A percentile compares a stretch with the other conserved stretches of the same genome.
Evolutionary conservation across 2,888 invertebrate genomes (phyloP).

Genomic region (Eilema sororculum): DNA sequence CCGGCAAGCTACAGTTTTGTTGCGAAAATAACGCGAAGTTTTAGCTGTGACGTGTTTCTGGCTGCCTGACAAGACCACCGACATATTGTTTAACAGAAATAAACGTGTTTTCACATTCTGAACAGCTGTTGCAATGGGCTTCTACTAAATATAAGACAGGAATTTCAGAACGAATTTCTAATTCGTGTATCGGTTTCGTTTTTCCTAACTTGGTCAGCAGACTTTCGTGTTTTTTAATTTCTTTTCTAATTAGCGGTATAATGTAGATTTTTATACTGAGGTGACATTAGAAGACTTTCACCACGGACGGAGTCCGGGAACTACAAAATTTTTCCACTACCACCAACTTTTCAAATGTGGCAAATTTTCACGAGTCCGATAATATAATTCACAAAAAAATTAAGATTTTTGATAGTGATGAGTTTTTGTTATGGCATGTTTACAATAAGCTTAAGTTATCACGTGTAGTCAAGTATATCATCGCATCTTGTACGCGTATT

Average conservation of each 20-base stretch:
- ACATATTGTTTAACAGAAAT: conserved; percentile 74
- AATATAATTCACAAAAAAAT: too few relatives aligned
- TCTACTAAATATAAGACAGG: conserved; percentile 49
- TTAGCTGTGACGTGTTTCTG: conserved; percentile 70
- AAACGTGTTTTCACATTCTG: conserved; percentile 63
- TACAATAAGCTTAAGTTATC: too few relatives aligned
- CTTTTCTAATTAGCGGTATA: background rate
- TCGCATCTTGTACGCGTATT: too few relatives aligned
- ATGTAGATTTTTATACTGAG: background rate
- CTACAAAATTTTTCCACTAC: too few relatives aligned
- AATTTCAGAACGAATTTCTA: conserved; percentile 40
- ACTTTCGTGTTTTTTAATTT: background rate
- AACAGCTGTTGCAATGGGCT: conserved; percentile 60
- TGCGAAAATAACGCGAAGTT: conserved; percentile 68
- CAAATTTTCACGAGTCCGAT: too few relatives aligned
- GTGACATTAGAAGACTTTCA: too few relatives aligned
- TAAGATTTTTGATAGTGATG: too few relatives aligned
- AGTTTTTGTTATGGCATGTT: too few relatives aligned
- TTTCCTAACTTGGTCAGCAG: conserved; percentile 42
- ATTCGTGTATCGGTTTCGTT: conserved; percentile 46
- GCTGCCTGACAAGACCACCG: conserved; percentile 72
- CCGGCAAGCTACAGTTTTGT: conserved; percentile 45
- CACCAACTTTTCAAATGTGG: too few relatives aligned
- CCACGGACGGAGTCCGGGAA: too few relatives aligned
- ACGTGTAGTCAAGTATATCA: too few relatives aligned